These are phyloP conservation scores for Anser brachyrhynchus DNA, from an alignment of 2,113 vertebrate genomes.

Conservation along the genomic window DNA sequence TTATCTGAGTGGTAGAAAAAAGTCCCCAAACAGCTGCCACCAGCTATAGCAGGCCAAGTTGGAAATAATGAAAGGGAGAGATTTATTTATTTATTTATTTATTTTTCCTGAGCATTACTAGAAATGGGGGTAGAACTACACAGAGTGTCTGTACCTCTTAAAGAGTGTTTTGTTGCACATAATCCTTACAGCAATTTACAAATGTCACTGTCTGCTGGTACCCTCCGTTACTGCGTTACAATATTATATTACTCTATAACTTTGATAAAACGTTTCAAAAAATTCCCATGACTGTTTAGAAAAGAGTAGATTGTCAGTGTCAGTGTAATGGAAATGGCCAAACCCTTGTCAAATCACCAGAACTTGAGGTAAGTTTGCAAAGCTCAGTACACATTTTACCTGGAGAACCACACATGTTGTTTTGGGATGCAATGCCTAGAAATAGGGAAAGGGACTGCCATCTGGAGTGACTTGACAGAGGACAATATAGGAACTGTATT, in stretches of 20 bases:
- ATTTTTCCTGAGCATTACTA: neutral
- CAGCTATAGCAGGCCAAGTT: conserved; percentile 53
- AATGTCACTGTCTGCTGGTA: conserved; percentile 31
- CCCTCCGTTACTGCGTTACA: conserved; percentile 1
- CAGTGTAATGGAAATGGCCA: neutral
- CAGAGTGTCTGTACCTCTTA: neutral
- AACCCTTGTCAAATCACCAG: neutral
- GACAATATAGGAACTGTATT: neutral
- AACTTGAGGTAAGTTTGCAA: neutral
- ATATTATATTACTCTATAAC: neutral
- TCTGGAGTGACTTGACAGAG: neutral
- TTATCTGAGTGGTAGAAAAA: conserved; percentile 58
- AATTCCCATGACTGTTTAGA: neutral
- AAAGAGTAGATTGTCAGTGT: neutral
- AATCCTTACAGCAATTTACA: conserved; percentile 7
- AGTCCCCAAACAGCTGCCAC: conserved; percentile 66
- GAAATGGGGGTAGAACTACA: neutral
- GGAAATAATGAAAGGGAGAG: conserved; percentile 41
- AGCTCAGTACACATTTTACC: neutral
- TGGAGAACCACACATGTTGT: neutral
- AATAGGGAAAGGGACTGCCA: neutral
- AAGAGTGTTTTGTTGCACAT: neutral
- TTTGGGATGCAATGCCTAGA: neutral
- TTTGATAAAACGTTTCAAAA: neutral
- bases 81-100: neutral